These are phyloP conservation scores for Temnothorax ravouxi DNA, from an alignment of 2,888 invertebrate genomes.

Conservation along the genomic window DNA sequence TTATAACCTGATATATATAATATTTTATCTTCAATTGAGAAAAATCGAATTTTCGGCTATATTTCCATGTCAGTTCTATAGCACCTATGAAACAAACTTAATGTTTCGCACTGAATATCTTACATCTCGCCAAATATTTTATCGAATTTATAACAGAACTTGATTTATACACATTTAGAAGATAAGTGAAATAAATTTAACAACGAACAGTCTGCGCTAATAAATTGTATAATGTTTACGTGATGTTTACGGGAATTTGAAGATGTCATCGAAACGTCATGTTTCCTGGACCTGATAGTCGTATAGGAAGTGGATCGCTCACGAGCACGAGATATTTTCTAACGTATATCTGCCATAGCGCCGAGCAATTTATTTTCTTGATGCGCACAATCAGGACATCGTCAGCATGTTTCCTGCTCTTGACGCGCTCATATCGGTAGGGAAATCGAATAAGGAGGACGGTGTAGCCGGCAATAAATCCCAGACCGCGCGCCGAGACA, in stretches of 20 bases:
- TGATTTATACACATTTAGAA: neutral
- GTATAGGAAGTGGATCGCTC: constrained; percentile 14
- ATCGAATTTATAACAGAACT: neutral
- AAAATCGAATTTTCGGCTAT: neutral
- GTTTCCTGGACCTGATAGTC: neutral
- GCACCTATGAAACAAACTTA: neutral
- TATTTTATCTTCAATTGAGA: neutral
- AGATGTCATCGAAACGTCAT: neutral
- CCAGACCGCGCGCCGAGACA: constrained; percentile 6
- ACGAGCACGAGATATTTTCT: constrained; percentile 10
- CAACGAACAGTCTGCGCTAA: neutral
- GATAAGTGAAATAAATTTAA: neutral
- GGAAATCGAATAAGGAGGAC: constrained; percentile 58
- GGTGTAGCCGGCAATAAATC: constrained; percentile 56
- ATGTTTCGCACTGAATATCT: neutral
- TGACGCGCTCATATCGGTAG: constrained; percentile 47
- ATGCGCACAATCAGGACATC: constrained; percentile 37
- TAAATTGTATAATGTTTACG: neutral
- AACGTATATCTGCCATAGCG: constrained; percentile 28
- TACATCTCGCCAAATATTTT: neutral
- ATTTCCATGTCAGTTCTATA: neutral
- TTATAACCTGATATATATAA: neutral
- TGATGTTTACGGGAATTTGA: neutral
- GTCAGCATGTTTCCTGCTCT: constrained; percentile 29
- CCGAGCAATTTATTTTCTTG: constrained; percentile 46